Evolutionary conservation across 2,888 invertebrate species (phyloP).

Genomic region (Archaeoteleia sp.): DNA sequence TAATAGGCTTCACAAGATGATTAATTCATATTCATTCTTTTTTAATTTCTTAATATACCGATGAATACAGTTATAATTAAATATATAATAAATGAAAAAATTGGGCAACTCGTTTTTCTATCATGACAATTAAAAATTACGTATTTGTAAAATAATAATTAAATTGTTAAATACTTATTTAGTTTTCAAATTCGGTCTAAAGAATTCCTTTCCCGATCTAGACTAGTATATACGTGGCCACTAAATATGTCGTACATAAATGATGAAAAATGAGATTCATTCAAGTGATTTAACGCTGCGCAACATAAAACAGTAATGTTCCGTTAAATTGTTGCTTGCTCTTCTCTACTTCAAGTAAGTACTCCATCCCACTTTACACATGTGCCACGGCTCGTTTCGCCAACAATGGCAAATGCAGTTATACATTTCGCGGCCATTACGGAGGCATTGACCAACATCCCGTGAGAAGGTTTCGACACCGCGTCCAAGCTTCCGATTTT

Average conservation of each 20-base stretch:
- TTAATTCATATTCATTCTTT: too few species aligned
- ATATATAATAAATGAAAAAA: too few species aligned
- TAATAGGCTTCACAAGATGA: too few species aligned
- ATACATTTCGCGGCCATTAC: constrained; percentile 56
- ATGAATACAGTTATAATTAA: too few species aligned
- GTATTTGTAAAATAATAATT: too few species aligned
- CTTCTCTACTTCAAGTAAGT: constrained; percentile 16
- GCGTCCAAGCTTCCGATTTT: constrained; percentile 49
- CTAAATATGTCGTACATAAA: not conserved
- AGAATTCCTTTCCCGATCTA: too few species aligned
- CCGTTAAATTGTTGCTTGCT: constrained; percentile 37
- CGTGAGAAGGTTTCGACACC: constrained; percentile 55
- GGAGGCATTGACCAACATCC: constrained; percentile 55
- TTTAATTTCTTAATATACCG: too few species aligned
- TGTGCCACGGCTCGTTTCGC: constrained; percentile 35
- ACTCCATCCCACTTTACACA: constrained; percentile 26
- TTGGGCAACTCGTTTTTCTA: too few species aligned
- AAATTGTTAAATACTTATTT: too few species aligned
- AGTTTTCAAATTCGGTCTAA: too few species aligned
- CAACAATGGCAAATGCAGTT: constrained; percentile 50
- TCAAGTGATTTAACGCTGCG: constrained; percentile 29
- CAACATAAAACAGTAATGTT: constrained; percentile 37
- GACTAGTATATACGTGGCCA: too few species aligned
- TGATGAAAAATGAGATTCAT: constrained; percentile 25
- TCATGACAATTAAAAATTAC: too few species aligned